These are phyloP conservation scores for Smittia aterrima DNA, from an alignment of 2,888 invertebrate genomes.

Conservation along the genomic window DNA sequence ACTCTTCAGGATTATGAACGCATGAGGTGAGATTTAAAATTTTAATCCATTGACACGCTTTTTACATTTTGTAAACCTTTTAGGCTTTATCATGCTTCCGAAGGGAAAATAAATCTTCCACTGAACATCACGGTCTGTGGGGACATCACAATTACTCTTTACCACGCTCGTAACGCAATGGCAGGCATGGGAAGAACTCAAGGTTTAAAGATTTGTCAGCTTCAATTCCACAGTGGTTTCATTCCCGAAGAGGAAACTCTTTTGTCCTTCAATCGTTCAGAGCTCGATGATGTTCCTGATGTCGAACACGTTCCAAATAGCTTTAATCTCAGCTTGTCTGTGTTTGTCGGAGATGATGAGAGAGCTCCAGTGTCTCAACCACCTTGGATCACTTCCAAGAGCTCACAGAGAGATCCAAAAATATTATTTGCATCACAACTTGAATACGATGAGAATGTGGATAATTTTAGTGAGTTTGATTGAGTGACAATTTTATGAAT, in stretches of 20 bases:
- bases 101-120: constrained; percentile 60
- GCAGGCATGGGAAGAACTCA: constrained; percentile 75
- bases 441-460: constrained; percentile 79
- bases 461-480: constrained; percentile 68
- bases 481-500: constrained; percentile 28
- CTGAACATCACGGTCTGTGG: constrained; percentile 78
- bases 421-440: constrained; percentile 73
- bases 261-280: constrained; percentile 70
- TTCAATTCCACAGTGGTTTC: constrained; percentile 89
- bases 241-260: constrained; percentile 70
- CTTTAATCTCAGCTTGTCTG: constrained; percentile 67
- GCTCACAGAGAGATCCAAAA: constrained; percentile 57
- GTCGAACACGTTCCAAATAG: constrained; percentile 66
- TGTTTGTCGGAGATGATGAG: constrained; percentile 70
- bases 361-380: constrained; percentile 65
- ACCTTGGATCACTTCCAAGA: constrained; percentile 73
- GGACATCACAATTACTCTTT: constrained; percentile 78
- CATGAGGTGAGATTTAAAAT: constrained; percentile 65
- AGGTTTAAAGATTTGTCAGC: constrained; percentile 80
- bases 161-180: constrained; percentile 83
- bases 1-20: constrained; percentile 89
- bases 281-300: constrained; percentile 80
- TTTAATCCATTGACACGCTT: constrained; percentile 55
- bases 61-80: constrained; percentile 42
- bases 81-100: constrained; percentile 49